These are phyloP conservation scores for Elaeidobius kamerunicus DNA, from an alignment of 2,888 invertebrate genomes.

Conservation along the genomic window DNA sequence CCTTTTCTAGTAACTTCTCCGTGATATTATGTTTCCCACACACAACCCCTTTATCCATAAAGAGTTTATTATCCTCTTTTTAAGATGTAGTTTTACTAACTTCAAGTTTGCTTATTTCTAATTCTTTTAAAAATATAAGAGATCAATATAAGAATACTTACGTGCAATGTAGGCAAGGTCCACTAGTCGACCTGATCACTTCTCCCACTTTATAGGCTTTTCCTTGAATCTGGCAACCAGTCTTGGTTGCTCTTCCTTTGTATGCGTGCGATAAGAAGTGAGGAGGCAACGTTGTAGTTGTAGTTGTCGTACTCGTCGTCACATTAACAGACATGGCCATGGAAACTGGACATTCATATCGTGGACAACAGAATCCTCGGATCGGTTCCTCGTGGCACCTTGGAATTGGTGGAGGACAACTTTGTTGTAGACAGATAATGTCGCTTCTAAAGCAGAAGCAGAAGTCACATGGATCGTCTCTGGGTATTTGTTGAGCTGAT, in stretches of 20 bases:
- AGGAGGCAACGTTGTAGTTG: conserved; percentile 80
- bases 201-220: conserved; percentile 84
- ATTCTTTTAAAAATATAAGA: not conserved
- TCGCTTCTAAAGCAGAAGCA: conserved; percentile 97
- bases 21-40: no score
- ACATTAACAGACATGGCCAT: conserved; percentile 80
- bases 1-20: no score
- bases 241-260: conserved; percentile 68
- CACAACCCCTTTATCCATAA: no score
- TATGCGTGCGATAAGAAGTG: conserved; percentile 79
- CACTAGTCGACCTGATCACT: conserved; percentile 79
- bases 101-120: not conserved
- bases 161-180: conserved; percentile 93
- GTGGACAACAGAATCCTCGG: conserved; percentile 90
- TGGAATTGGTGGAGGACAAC: conserved; percentile 90
- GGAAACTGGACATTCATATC: conserved; percentile 90
- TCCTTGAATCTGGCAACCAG: conserved; percentile 84
- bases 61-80: no score
- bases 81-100: no score
- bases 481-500: conserved; percentile 91
- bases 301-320: conserved; percentile 84
- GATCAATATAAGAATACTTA: conserved; percentile 55
- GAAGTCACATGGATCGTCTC: conserved; percentile 93
- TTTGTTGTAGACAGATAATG: conserved; percentile 92
- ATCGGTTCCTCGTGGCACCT: conserved; percentile 91